Evolutionary conservation across 2,888 invertebrate species (phyloP).

Genomic region (Aradus depressus): DNA sequence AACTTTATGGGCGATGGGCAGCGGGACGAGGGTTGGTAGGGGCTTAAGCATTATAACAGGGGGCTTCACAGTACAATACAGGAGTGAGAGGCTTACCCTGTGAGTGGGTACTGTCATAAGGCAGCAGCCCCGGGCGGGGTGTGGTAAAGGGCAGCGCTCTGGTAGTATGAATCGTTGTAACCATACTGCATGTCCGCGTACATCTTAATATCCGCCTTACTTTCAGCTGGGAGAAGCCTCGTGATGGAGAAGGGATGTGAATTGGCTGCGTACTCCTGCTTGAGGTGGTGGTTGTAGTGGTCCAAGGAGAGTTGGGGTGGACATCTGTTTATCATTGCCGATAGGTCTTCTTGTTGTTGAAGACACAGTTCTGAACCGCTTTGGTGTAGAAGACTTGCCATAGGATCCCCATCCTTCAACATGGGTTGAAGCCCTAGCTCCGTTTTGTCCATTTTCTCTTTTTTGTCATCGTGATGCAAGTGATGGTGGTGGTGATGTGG

Average conservation of each 20-base stretch:
- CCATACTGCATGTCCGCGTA: slow-evolving; percentile 67
- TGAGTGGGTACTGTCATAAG: slow-evolving; percentile 84
- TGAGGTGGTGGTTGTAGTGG: slow-evolving; percentile 52
- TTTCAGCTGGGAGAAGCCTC: slow-evolving; percentile 76
- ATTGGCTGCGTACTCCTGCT: slow-evolving; percentile 73
- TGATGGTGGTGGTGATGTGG: slow-evolving; percentile 47
- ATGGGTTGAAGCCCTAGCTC: slow-evolving; percentile 20
- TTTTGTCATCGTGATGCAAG: slow-evolving; percentile 35
- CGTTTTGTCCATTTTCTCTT: slow-evolving; percentile 28
- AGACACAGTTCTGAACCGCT: slow-evolving; percentile 48
- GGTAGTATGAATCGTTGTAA: slow-evolving; percentile 73
- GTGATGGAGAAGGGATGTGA: slow-evolving; percentile 92
- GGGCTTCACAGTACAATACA: slow-evolving; percentile 10
- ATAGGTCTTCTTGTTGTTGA: slow-evolving; percentile 46
- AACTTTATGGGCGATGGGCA: no score
- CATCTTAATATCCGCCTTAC: slow-evolving; percentile 80
- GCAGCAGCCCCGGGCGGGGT: slow-evolving; percentile 58
- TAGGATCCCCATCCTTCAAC: slow-evolving; percentile 34
- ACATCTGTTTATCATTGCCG: slow-evolving; percentile 50
- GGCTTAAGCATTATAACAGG: no score
- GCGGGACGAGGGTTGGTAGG: no score
- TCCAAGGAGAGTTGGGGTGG: slow-evolving; percentile 40
- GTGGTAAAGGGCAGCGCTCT: slow-evolving; percentile 39
- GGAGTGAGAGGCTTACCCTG: slow-evolving; percentile 52
- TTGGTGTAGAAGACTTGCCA: slow-evolving; percentile 36